Evolutionary conservation across 2,113 vertebrate species (phyloP).

Genomic region (Leptocoma aspasia): DNA sequence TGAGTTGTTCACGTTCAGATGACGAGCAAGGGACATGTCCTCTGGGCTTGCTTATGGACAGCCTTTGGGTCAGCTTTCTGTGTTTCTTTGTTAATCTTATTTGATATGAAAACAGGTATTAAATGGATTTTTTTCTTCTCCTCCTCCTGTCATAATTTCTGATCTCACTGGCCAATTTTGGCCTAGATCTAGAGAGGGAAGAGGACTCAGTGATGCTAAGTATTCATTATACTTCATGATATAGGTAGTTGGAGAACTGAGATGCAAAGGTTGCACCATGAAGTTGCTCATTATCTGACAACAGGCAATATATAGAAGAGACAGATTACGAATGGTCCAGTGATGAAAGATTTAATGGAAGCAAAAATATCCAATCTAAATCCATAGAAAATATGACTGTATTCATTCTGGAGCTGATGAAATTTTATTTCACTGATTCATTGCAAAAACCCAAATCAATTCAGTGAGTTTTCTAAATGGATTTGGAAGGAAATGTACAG

Average conservation of each 20-base stretch:
- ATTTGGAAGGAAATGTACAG: not conserved
- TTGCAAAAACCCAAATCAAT: not conserved
- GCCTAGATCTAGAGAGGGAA: not conserved
- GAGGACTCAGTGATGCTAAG: not conserved
- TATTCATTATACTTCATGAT: not conserved
- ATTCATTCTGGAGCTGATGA: not conserved
- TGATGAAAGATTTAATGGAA: not conserved
- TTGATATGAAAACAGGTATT: not conserved
- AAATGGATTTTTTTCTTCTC: not conserved
- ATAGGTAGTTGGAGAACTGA: not conserved
- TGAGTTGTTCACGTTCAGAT: not conserved
- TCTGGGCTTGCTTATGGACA: not conserved
- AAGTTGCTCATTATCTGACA: not conserved
- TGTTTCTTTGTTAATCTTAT: not conserved
- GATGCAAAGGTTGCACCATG: not conserved
- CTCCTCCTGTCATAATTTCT: not conserved
- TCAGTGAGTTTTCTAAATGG: not conserved
- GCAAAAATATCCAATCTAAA: not conserved
- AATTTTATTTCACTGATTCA: not conserved
- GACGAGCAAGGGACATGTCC: not conserved
- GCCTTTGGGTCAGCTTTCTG: not conserved
- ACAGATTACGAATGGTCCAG: not conserved
- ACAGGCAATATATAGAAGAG: not conserved
- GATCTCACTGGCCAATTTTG: not conserved
- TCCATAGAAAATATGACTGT: not conserved